A percentile compares a stretch with the other conserved stretches of the same genome.
phyloP scores from a whole-genome alignment of 2,888 invertebrate species.

The Euplagia quadripunctaria region DNA sequence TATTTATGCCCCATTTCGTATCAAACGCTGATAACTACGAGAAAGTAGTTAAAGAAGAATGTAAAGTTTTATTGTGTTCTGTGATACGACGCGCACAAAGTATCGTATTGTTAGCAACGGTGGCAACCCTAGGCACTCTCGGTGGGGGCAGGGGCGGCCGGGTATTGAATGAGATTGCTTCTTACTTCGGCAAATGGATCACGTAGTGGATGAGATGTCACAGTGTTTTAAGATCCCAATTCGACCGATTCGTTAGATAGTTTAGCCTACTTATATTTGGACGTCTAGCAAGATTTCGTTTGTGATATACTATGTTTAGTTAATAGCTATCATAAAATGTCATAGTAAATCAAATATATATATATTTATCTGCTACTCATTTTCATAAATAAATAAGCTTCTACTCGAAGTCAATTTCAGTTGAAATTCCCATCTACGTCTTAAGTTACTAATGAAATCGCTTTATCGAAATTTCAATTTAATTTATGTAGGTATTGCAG shows the following conservation, averaged over 20 bases:
- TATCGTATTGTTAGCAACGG: conserved; percentile 82
- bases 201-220: conserved; percentile 88
- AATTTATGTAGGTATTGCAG: not conserved
- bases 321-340: not conserved
- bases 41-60: conserved; percentile 84
- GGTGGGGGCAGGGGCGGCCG: conserved; percentile 65
- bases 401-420: not conserved
- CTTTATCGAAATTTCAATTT: not conserved
- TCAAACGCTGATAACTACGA: conserved; percentile 79
- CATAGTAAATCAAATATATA: not conserved
- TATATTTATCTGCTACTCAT: not conserved
- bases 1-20: conserved; percentile 75
- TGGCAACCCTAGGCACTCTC: conserved; percentile 74
- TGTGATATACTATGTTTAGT: not conserved
- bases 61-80: conserved; percentile 84
- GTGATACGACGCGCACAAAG: conserved; percentile 79
- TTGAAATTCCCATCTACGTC: not conserved
- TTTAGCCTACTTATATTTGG: conserved; percentile 56
- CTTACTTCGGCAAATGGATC: conserved; percentile 88
- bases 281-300: conserved; percentile 22
- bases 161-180: conserved; percentile 88
- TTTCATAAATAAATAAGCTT: not conserved
- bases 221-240: conserved; percentile 88
- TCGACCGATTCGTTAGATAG: conserved; percentile 76
- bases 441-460: not conserved